phyloP scores from a whole-genome alignment of 2,888 invertebrate genomes.

The Hyposoter didymator region DNA sequence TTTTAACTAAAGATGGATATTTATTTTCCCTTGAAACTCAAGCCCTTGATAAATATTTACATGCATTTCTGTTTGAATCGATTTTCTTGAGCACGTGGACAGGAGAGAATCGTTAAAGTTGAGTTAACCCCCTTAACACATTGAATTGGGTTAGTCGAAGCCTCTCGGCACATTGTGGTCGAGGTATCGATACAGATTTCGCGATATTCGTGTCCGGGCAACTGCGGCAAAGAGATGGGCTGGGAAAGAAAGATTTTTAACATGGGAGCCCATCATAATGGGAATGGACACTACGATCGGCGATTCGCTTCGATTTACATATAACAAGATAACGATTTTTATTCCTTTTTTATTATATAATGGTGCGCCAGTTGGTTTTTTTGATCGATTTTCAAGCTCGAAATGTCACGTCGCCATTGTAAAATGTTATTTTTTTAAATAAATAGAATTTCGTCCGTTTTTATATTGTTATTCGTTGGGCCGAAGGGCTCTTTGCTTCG shows the following conservation, averaged over 20 bases:
- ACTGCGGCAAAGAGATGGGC: conserved; percentile 21
- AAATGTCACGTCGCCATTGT: conserved; percentile 73
- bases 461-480: conserved; percentile 8
- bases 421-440: not conserved
- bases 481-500: conserved; percentile 11
- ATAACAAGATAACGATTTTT: conserved; percentile 81
- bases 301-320: conserved; percentile 78
- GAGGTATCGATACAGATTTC: conserved; percentile 27
- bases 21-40: not conserved
- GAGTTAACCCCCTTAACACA: not conserved
- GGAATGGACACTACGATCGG: conserved; percentile 63
- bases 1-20: not conserved
- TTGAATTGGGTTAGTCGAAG: conserved; percentile 5
- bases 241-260: conserved; percentile 55
- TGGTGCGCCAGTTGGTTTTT: conserved; percentile 73
- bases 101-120: not conserved
- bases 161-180: conserved; percentile 1
- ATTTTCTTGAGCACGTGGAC: not conserved
- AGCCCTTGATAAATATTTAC: not conserved
- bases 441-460: not conserved
- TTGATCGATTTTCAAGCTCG: not conserved
- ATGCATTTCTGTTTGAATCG: not conserved
- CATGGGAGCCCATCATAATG: conserved; percentile 74
- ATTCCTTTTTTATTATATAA: conserved; percentile 79
- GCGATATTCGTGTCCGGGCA: conserved; percentile 14